A percentile compares a stretch with the other conserved stretches of the same genome.
Conservation (phyloP, 2,888 invertebrate genomes). For the Drosophila mayaguana region DNA sequence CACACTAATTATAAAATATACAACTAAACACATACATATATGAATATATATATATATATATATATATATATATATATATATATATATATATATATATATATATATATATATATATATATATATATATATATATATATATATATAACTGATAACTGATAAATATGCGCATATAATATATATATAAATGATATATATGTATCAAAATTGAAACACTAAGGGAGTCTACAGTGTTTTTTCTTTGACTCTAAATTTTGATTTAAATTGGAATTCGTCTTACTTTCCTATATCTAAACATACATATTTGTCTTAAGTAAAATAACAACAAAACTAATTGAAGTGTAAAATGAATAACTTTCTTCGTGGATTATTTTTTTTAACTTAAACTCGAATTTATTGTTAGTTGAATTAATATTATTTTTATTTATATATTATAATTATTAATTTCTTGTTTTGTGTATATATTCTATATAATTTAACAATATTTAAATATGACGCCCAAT, state of each 20-base stretch:
- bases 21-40: slow-evolving; percentile 21
- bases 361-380: slow-evolving; percentile 60
- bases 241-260: slow-evolving; percentile 45
- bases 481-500: slow-evolving; percentile 70
- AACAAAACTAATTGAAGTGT: slow-evolving; percentile 43
- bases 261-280: slow-evolving; percentile 47
- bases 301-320: slow-evolving; percentile 42
- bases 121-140: slow-evolving; percentile 14
- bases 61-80: slow-evolving; percentile 38
- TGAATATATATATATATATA: slow-evolving; percentile 21
- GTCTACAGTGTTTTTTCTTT: slow-evolving; percentile 37
- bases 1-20: slow-evolving; percentile 43
- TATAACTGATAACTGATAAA: slow-evolving; percentile 37
- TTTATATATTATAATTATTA: slow-evolving; percentile 62
- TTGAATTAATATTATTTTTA: slow-evolving; percentile 60
- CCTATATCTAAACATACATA: slow-evolving; percentile 23
- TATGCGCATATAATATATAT: slow-evolving; percentile 38
- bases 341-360: slow-evolving; percentile 36
- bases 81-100: slow-evolving; percentile 41
- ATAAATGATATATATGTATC: slow-evolving; percentile 33
- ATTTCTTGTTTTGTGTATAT: slow-evolving; percentile 68
- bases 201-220: slow-evolving; percentile 32
- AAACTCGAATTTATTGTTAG: slow-evolving; percentile 73
- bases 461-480: slow-evolving; percentile 63
- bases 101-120: slow-evolving; percentile 19